Evolutionary conservation across 2,888 invertebrate species (phyloP), one percentile per base, ranked within the genome.

Genomic region (Hylaea fasciaria): DNA sequence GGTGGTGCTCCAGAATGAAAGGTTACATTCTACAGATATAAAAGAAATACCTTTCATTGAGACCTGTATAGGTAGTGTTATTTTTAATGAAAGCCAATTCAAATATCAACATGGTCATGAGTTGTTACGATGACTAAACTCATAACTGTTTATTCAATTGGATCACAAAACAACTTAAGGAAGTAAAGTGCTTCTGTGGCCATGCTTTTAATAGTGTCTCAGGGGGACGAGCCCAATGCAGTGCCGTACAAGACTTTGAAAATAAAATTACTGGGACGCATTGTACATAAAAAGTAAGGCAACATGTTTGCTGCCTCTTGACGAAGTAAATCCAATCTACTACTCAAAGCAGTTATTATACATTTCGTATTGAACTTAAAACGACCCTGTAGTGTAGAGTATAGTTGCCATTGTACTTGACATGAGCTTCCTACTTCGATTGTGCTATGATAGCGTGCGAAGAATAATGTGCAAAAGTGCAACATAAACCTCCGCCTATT

Each of bases 321-420:
- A 22, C 22, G 22, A 22, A 22, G 22, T 22, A 22, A 5, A 5
- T 22, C 2, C 2, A 22, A 22, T 22, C 22, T 22, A 3, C 22
- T 2, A 22, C 22, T 2, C 5, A 22, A 22, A 22, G 2, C 22
- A 3, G 3, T 22, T 22, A 2, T 22, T 3, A 5, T 22, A 22
- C 3, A 11, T 9, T 37, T 37, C 37, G 12, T n/a, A n/a, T 37
- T 12, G 12, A 37, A 37, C 37, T 37, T 37, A 35, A 35, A 1
- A 8, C 11, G 11, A 35, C 9, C 35, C 22, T 22, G 35, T 9
- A 9, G 5, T 35, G 11, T 2, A 3, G 12, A 2, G 12, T n/a
- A 73, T 69, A 69, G 68, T 66, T 55, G 66, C 57, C 69, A 72
- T 75, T 78, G 73, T 78, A 64, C 60, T 45, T 60, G 68, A 48